Evolutionary conservation across 2,888 invertebrate genomes (phyloP), one percentile per base, ranked within the genome.

Genomic region (Julus scanicus): DNA sequence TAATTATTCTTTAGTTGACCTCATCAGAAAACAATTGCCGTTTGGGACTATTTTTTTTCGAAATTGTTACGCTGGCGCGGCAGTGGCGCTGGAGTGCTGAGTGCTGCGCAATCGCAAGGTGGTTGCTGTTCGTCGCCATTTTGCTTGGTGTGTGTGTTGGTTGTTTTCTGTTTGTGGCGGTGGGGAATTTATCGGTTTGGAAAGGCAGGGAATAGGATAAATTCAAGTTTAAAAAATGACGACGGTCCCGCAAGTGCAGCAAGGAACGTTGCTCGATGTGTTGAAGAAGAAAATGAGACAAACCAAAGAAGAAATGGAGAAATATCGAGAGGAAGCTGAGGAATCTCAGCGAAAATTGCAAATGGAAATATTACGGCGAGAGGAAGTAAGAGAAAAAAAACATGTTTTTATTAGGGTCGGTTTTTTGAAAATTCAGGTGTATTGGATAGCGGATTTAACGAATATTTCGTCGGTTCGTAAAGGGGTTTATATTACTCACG

Each of bases 201-300:
- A 48, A 84, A 84, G 40, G 40, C 48, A 48, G 40, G 84, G 84
- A 40, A 20, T 48, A 11, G 84, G 84, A 84, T 40, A 63, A 86
- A 48, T 71, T 80, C n/a, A 71, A 87, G 84, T 48, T 83, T 20
- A 8, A 57, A 89, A 89, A 57, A 90, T 90, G 91, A 90, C 91
- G 39, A 89, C 89, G 49, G 89, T 90, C 48, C 91, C 40, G 48
- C 97, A 97, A 94, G 89, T 90, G 48, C 91, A 84, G 48, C 97
- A 97, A 94, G 97, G 97, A 92, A 96, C 97, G 92, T 95, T 99
- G 91, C 94, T 99, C 93, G 98, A 98, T 94, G 97, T 98, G 92
- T 95, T 99, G 92, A 99, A 99, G 95, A 98, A 98, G 95, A 99
- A 99, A 95, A 99, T 99, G 99, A 95, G 98, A 91, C 97, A 98